Conservation (phyloP, 2,797 vertebrate species). For the Allobates femoralis region DNA sequence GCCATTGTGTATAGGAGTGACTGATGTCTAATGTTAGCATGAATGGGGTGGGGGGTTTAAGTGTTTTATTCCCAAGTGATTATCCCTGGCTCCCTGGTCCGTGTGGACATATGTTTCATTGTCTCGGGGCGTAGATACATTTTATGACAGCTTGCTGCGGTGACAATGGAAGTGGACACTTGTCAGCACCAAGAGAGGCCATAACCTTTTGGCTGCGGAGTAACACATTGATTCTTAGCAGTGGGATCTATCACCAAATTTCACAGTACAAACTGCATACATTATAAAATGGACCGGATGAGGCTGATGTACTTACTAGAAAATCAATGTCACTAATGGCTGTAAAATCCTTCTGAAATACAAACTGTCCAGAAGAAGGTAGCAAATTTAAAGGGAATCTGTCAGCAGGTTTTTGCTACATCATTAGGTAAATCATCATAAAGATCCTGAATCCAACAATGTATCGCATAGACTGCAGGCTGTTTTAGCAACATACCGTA, state of each 20-base stretch:
- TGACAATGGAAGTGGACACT: not conserved
- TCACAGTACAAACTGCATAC: not conserved
- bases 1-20: constrained; percentile 41
- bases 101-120: not conserved
- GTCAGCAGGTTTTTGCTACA: no score
- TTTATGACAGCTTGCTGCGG: not conserved
- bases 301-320: no score
- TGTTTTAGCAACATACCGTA: no score
- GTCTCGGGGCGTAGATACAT: not conserved
- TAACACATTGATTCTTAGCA: not conserved
- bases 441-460: no score
- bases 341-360: no score
- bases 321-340: no score
- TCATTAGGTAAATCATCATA: no score
- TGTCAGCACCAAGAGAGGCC: not conserved
- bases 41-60: constrained; percentile 1
- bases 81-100: not conserved
- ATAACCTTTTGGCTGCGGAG: not conserved
- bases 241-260: not conserved
- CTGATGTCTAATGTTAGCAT: constrained; percentile 52
- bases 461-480: no score
- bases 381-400: not conserved
- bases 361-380: not conserved
- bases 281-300: no score
- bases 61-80: constrained; percentile 10